A percentile compares a stretch with the other conserved stretches of the same genome.
Conservation (phyloP, 2,888 invertebrate species). For the Ochropleura leucogaster region DNA sequence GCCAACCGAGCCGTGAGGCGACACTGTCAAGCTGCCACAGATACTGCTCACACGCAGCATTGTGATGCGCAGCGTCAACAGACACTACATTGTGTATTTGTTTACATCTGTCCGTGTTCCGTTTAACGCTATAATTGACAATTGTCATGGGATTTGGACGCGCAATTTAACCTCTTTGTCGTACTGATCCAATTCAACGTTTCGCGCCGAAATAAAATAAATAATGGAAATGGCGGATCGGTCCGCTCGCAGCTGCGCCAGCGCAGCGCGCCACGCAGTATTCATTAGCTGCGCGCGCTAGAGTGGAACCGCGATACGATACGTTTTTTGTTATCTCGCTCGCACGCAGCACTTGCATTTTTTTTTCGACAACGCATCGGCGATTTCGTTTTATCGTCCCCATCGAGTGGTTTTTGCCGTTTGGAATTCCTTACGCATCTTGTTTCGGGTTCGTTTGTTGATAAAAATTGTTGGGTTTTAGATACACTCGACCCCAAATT, state of each 20-base stretch:
- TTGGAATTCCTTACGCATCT: constrained; percentile 87
- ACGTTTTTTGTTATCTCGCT: constrained; percentile 88
- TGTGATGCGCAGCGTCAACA: constrained; percentile 70
- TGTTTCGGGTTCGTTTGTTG: constrained; percentile 82
- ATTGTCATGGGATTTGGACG: constrained; percentile 89
- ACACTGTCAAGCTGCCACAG: constrained; percentile 65
- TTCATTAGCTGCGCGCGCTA: constrained; percentile 88
- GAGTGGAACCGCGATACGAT: constrained; percentile 89
- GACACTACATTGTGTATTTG: constrained; percentile 80
- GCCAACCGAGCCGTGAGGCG: constrained; percentile 58
- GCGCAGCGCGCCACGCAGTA: constrained; percentile 80
- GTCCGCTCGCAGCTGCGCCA: constrained; percentile 84
- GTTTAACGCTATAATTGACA: constrained; percentile 82
- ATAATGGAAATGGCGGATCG: constrained; percentile 89
- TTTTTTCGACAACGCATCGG: constrained; percentile 88
- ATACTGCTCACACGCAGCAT: constrained; percentile 65
- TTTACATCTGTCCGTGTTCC: constrained; percentile 88
- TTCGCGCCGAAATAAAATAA: constrained; percentile 90
- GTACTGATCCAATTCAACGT: constrained; percentile 87
- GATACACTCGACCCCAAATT: constrained; percentile 67
- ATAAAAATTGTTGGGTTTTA: constrained; percentile 69
- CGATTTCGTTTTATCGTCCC: constrained; percentile 89
- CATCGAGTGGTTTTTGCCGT: constrained; percentile 88
- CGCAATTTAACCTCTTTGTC: constrained; percentile 90
- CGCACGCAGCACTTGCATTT: constrained; percentile 88